These are phyloP conservation scores for Polydrusus tereticollis DNA, from an alignment of 2,888 invertebrate species.

Conservation along the genomic window DNA sequence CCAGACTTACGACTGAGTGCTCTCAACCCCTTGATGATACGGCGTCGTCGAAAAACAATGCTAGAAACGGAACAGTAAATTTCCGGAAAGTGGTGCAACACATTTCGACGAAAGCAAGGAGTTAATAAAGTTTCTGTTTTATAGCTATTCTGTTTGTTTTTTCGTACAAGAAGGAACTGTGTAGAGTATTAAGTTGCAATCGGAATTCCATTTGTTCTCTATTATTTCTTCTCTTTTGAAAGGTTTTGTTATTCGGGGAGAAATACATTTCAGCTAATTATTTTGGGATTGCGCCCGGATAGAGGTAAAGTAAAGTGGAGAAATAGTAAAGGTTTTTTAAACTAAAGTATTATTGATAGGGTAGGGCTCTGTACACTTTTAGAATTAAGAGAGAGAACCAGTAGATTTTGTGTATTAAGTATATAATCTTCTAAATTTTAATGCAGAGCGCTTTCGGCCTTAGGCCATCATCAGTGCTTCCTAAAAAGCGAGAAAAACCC, in stretches of 20 bases:
- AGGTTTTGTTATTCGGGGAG: not conserved
- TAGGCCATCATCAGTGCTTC: no score
- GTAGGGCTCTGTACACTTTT: no score
- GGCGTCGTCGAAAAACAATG: slow-evolving; percentile 28
- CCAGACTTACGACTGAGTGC: slow-evolving; percentile 36
- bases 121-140: slow-evolving; percentile 45
- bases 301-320: not conserved
- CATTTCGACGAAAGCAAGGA: slow-evolving; percentile 38
- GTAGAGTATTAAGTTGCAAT: slow-evolving; percentile 22
- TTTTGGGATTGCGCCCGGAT: not conserved
- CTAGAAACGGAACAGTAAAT: slow-evolving; percentile 39
- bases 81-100: slow-evolving; percentile 41
- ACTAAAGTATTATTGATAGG: no score
- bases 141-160: slow-evolving; percentile 28
- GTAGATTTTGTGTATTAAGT: no score
- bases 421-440: no score
- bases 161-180: slow-evolving; percentile 7
- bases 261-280: not conserved
- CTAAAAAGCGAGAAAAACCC: no score
- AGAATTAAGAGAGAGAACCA: no score
- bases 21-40: slow-evolving; percentile 36
- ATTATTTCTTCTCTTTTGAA: slow-evolving; percentile 8
- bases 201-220: slow-evolving; percentile 18
- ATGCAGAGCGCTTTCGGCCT: no score
- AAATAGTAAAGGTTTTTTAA: not conserved